Conservation (phyloP, 1,140 invertebrate species). For the Mylabris phalerata region DNA sequence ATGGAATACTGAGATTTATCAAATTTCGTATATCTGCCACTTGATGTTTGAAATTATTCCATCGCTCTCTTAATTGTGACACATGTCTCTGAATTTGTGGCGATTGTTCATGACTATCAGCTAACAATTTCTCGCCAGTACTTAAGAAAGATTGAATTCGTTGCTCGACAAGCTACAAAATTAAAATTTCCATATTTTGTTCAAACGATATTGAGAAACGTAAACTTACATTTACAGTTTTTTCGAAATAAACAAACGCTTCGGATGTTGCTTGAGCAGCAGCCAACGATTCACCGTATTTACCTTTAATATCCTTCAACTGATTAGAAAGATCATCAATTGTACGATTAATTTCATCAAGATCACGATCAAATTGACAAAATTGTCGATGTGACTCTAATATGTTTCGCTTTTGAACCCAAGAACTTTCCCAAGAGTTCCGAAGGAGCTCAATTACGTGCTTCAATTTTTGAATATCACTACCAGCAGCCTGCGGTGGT, state of each 20-base stretch:
- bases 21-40: constrained; percentile 57
- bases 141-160: constrained; percentile 67
- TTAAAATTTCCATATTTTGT: constrained; percentile 16
- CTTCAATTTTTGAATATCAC: constrained; percentile 65
- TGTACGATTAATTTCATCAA: constrained; percentile 66
- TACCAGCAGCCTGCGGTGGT: constrained; percentile 55
- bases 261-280: constrained; percentile 61
- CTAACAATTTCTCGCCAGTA: constrained; percentile 59
- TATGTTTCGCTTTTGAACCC: constrained; percentile 51
- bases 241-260: constrained; percentile 71
- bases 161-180: constrained; percentile 59
- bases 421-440: constrained; percentile 53
- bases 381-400: constrained; percentile 60
- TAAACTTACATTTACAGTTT: constrained; percentile 63
- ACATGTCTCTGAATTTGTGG: constrained; percentile 57
- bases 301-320: constrained; percentile 54
- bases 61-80: constrained; percentile 59
- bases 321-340: constrained; percentile 61
- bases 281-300: constrained; percentile 65
- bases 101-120: constrained; percentile 51
- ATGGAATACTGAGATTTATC: constrained; percentile 50
- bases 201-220: background rate
- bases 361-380: constrained; percentile 63
- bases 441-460: constrained; percentile 50
- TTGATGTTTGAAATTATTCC: constrained; percentile 64